A percentile compares a stretch with the other conserved stretches of the same genome.
Evolutionary conservation across 2,113 vertebrate genomes (phyloP).

Genomic region (Albula glossodonta): DNA sequence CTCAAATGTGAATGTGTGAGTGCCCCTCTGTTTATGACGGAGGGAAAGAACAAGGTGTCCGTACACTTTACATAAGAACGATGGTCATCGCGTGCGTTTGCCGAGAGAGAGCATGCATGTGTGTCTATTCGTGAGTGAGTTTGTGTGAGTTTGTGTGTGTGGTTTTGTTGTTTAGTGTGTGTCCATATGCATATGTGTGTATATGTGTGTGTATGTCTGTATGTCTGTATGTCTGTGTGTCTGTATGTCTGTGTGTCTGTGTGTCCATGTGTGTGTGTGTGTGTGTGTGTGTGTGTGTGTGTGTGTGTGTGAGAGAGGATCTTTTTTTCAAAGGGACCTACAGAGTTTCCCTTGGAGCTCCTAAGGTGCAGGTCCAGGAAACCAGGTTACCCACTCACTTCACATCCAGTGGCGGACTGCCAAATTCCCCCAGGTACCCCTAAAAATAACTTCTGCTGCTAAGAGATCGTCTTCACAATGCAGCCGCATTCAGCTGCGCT

Average conservation of each 20-base stretch:
- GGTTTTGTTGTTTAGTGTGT: not conserved
- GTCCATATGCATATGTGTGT: not conserved
- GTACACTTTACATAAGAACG: not conserved
- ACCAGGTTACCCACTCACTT: conserved; percentile 75
- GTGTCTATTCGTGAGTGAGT: not conserved
- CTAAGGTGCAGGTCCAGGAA: conserved; percentile 39
- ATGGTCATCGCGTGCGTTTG: not conserved
- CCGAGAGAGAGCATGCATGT: not conserved
- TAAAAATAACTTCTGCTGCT: conserved; percentile 62
- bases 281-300: not conserved
- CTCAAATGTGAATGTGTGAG: conserved; percentile 8
- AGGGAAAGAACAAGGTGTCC: not conserved
- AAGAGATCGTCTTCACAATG: not conserved
- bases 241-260: conserved; percentile 1
- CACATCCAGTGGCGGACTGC: conserved; percentile 55
- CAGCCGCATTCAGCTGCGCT: not conserved
- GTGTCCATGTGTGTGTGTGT: not conserved
- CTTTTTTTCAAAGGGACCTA: conserved; percentile 43
- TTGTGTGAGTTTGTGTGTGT: not conserved
- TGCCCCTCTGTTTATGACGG: not conserved
- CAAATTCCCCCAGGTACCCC: conserved; percentile 49
- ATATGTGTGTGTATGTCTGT: not conserved
- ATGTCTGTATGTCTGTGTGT: not conserved
- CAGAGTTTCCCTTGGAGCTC: conserved; percentile 57
- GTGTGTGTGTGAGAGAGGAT: not conserved